Evolutionary conservation across 2,113 vertebrate genomes (phyloP).

Genomic region (Mellivora capensis): DNA sequence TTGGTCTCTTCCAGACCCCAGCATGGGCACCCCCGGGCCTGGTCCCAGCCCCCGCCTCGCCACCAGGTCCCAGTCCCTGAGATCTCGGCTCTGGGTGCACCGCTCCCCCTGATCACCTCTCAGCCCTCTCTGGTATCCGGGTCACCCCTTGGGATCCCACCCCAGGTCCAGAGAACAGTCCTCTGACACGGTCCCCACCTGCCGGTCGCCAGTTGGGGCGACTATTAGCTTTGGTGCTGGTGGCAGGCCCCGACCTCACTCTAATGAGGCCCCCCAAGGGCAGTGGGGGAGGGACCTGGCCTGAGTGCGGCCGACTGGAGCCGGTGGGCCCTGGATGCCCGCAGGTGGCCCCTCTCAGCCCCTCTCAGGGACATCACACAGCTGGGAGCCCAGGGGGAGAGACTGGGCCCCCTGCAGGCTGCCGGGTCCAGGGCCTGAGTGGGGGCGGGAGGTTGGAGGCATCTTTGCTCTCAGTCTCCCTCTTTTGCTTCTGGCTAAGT

Average conservation of each 20-base stretch:
- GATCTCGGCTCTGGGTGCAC: not conserved
- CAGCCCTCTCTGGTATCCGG: not conserved
- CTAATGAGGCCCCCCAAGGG: not conserved
- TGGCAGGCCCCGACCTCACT: not conserved
- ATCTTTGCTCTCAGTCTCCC: no score
- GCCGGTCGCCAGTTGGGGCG: not conserved
- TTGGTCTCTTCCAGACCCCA: conserved; percentile 39
- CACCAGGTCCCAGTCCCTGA: not conserved
- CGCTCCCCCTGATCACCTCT: not conserved
- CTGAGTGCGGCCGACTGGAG: rapidly evolving
- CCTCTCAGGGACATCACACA: not conserved
- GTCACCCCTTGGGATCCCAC: not conserved
- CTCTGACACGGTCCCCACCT: not conserved
- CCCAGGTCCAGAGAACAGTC: not conserved
- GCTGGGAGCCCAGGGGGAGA: not conserved
- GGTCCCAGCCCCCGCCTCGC: not conserved
- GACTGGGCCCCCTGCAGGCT: no score
- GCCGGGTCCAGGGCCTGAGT: not conserved
- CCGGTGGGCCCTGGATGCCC: rapidly evolving
- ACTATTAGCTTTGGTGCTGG: not conserved
- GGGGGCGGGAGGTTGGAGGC: not conserved
- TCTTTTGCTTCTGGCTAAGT: not conserved
- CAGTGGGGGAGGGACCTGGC: not conserved
- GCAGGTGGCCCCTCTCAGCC: not conserved
- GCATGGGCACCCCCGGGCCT: not conserved